These are phyloP conservation scores for Campaea margaritaria DNA, from an alignment of 2,888 invertebrate genomes.

Conservation along the genomic window DNA sequence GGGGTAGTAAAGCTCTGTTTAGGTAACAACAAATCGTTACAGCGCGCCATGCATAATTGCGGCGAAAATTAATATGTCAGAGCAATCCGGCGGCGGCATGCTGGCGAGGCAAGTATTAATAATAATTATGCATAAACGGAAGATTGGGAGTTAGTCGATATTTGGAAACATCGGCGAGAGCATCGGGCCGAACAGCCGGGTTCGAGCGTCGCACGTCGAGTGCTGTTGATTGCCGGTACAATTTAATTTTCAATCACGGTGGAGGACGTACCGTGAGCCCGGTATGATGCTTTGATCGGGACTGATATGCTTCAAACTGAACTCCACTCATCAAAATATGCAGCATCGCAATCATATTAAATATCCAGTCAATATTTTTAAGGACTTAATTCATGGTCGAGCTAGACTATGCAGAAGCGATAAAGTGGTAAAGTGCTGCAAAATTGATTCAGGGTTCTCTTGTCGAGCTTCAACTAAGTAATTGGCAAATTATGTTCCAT, in stretches of 20 bases:
- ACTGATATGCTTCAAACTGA: slow-evolving; percentile 2
- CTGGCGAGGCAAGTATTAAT: neutral
- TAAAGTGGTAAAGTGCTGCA: slow-evolving; percentile 3
- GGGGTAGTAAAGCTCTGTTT: neutral
- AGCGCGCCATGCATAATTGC: too few relatives aligned
- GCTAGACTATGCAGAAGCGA: neutral
- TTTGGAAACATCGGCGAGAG: slow-evolving; percentile 42
- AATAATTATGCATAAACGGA: slow-evolving; percentile 8
- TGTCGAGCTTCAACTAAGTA: neutral
- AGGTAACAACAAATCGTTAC: neutral
- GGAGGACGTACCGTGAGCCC: slow-evolving; percentile 44
- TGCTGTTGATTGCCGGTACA: slow-evolving; percentile 60
- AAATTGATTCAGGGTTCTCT: neutral
- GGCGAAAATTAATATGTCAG: neutral
- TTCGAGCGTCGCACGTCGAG: slow-evolving; percentile 44
- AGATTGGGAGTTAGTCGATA: slow-evolving; percentile 29
- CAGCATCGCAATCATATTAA: slow-evolving; percentile 3
- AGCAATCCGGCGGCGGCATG: neutral
- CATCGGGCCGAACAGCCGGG: neutral
- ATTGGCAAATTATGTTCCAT: neutral
- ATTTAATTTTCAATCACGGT: slow-evolving; percentile 69
- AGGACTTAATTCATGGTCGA: neutral
- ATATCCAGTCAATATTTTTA: slow-evolving; percentile 1
- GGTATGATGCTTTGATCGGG: slow-evolving; percentile 7
- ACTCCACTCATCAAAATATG: slow-evolving; percentile 2